Percentiles rank a stretch among this genome's conserved stretches.
phyloP scores from a whole-genome alignment of 1,140 invertebrate species.

The Melipona quadrifasciata region DNA sequence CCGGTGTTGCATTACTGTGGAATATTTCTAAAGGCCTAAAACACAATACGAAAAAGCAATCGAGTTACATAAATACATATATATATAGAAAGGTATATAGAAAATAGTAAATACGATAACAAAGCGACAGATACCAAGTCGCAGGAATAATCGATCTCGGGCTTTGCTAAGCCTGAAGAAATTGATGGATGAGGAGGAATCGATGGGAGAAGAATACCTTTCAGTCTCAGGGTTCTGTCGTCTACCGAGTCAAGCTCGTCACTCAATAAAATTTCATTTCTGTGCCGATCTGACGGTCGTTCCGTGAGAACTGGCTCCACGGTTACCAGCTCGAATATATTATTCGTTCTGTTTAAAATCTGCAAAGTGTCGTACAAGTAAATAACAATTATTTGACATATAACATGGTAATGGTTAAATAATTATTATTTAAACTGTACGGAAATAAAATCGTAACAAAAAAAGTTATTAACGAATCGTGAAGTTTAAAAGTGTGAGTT shows the following conservation, averaged over 20 bases:
- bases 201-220: slow-evolving; percentile 84
- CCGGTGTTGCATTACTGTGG: background rate
- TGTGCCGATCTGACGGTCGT: slow-evolving; percentile 82
- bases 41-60: background rate
- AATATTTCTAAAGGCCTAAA: background rate
- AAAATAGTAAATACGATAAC: too few relatives aligned
- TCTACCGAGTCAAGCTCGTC: slow-evolving; percentile 85
- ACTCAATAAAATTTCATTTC: slow-evolving; percentile 82
- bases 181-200: background rate
- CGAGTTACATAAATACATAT: background rate
- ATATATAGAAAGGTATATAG: background rate
- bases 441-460: background rate
- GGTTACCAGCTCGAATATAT: slow-evolving; percentile 97
- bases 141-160: background rate
- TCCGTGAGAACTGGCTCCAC: slow-evolving; percentile 90
- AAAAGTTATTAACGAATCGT: too few relatives aligned
- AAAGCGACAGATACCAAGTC: background rate
- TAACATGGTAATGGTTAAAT: too few relatives aligned
- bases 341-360: slow-evolving; percentile 97
- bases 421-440: too few relatives aligned
- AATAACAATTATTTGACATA: background rate
- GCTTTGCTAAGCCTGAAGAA: background rate
- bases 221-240: slow-evolving; percentile 89
- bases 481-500: too few relatives aligned
- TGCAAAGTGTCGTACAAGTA: slow-evolving; percentile 78